Base-by-base conservation (phyloP, 2,797 vertebrate genomes). In the Crypturellus tataupa region DNA sequence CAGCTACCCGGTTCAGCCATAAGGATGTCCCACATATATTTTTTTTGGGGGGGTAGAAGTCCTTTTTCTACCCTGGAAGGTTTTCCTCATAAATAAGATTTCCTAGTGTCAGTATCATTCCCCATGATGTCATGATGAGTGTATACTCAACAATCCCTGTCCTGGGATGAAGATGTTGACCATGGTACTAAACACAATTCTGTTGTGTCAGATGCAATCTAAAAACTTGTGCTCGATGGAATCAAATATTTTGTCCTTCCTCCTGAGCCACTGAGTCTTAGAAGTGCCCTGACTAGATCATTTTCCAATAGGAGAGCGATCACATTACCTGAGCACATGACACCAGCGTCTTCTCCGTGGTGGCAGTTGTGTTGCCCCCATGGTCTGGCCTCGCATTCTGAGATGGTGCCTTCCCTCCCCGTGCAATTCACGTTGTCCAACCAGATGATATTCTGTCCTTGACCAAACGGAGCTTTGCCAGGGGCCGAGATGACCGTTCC, bases 311-410 rank as follows among this genome's bases (percentile, higher is more conserved):
- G 2, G 4, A 42, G 4, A 5, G 35, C 9, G 31, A 35, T 6
- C 44, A 31, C 2, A 1, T 65, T 87, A 96, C 93, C 94, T 94
- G 91, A 53, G 33, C 95, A 94, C 47, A 89, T 39, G 13, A 94
- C 93, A 35, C 89, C n/a, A 25, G 93, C 68, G 1, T 91, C 93
- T 70, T 94, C 72, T 21, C 85, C 44, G 1, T 86, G 89, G 35
- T 86, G 56, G 40, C 93, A 94, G 20, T 75, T 90, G 65, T 91
- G 87, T 35, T 9, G 40, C 40, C 81, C 85, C 63, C 78, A 71
- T 12, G 89, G 89, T 51, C 58, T 89, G 25, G 85, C 72, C 44
- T 10, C 35, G 72, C 89, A 94, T 21, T 20, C 27, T 1, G 0
- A 9, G 10, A 94, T 44, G 51, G 39, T 19, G 7, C 29, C 20